These are phyloP conservation scores for Petroica traversi DNA, from an alignment of 2,113 vertebrate genomes.

Conservation along the genomic window DNA sequence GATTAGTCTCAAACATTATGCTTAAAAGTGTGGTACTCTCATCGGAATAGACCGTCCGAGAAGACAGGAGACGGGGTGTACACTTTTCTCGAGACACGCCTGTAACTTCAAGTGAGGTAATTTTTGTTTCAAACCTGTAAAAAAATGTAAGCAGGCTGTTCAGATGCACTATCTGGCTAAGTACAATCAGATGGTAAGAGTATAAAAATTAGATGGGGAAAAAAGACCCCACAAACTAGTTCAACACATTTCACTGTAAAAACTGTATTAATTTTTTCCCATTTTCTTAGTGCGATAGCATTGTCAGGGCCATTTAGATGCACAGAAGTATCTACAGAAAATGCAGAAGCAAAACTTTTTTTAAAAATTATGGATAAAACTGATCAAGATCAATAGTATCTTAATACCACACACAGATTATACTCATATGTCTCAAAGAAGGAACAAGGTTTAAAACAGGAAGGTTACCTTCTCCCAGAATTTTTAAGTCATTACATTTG, in stretches of 20 bases:
- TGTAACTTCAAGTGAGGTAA: conserved; percentile 88
- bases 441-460: background rate
- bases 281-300: background rate
- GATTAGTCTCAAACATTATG: conserved; percentile 94
- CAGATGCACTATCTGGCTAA: background rate
- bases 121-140: conserved; percentile 83
- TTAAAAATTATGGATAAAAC: background rate
- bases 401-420: background rate
- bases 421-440: background rate
- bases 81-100: conserved; percentile 74
- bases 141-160: background rate
- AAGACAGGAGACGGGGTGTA: conserved; percentile 85
- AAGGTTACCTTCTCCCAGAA: background rate
- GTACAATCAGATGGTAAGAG: background rate
- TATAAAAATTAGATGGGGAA: background rate
- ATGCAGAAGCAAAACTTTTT: background rate
- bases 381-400: background rate
- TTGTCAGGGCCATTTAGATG: background rate
- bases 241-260: background rate
- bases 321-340: background rate
- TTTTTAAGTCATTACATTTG: background rate
- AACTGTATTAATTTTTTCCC: background rate
- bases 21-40: conserved; percentile 79
- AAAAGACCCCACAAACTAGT: background rate
- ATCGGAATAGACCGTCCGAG: conserved; percentile 75